Percentiles rank a stretch among this genome's conserved stretches.
These are phyloP conservation scores for Acipenser ruthenus DNA, from an alignment of 2,797 vertebrate genomes.

Conservation along the genomic window DNA sequence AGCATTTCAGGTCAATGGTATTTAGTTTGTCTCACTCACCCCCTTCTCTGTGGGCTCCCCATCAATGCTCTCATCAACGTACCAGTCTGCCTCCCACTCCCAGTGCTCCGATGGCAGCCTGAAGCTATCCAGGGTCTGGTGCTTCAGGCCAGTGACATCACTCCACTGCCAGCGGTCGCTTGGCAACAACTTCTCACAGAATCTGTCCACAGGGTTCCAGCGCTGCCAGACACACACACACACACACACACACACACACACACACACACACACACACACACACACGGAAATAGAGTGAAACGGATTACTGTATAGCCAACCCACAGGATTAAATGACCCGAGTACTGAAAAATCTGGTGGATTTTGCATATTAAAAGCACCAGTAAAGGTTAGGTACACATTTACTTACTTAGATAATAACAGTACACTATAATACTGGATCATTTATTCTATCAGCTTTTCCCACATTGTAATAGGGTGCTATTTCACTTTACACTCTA, in stretches of 20 bases:
- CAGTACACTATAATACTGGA: no score
- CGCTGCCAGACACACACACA: slow-evolving; percentile 53
- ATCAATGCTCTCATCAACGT: slow-evolving; percentile 87
- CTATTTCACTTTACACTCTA: no score
- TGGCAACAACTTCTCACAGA: slow-evolving; percentile 83
- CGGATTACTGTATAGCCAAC: neutral
- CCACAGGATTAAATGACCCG: neutral
- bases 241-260: slow-evolving; percentile 10
- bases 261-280: slow-evolving; percentile 7
- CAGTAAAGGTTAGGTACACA: no score
- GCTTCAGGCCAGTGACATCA: slow-evolving; percentile 80
- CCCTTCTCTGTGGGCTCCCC: slow-evolving; percentile 90
- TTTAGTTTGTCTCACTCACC: slow-evolving; percentile 57
- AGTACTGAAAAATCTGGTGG: neutral
- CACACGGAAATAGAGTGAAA: slow-evolving; percentile 1
- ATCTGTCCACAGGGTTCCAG: slow-evolving; percentile 93
- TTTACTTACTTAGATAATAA: no score
- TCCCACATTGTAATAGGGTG: no score
- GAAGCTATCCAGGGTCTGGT: slow-evolving; percentile 73
- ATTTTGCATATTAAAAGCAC: no score
- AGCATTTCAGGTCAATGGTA: neutral
- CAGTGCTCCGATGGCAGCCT: slow-evolving; percentile 77
- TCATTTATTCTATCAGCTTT: no score
- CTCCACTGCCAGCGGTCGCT: slow-evolving; percentile 98
- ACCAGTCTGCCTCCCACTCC: slow-evolving; percentile 97